A percentile compares a stretch with the other conserved stretches of the same genome.
Conservation (phyloP, 2,888 invertebrate genomes). For the Poecilus cupreus region DNA sequence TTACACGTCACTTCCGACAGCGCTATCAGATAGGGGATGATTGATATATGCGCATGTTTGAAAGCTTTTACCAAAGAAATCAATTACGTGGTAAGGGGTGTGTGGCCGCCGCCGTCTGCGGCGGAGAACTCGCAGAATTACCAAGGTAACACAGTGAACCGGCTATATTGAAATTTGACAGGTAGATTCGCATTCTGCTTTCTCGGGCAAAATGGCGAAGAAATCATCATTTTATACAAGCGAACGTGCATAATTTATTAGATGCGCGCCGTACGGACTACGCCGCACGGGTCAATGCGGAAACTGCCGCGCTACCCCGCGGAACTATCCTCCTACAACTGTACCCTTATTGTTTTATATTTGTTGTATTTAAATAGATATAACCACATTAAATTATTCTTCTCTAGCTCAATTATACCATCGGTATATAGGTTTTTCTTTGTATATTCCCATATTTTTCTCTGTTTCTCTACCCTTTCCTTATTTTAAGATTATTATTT, state of each 20-base stretch:
- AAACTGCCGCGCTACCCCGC: too few species aligned
- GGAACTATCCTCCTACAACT: too few species aligned
- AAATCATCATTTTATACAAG: constrained; percentile 47
- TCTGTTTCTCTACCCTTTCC: too few species aligned
- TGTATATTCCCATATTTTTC: too few species aligned
- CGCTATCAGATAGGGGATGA: constrained; percentile 57
- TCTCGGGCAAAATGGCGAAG: constrained; percentile 22
- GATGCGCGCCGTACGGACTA: too few species aligned
- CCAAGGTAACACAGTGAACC: constrained; percentile 5
- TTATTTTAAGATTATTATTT: too few species aligned
- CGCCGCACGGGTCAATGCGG: too few species aligned
- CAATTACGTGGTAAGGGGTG: constrained; percentile 49
- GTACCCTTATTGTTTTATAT: too few species aligned
- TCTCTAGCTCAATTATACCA: too few species aligned
- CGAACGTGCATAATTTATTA: constrained; percentile 45
- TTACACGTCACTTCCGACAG: constrained; percentile 58
- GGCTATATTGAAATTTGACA: constrained; percentile 51
- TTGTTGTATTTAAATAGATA: too few species aligned
- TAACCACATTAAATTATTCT: too few species aligned
- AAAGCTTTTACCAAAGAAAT: constrained; percentile 59
- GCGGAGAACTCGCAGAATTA: constrained; percentile 33
- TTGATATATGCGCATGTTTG: constrained; percentile 59
- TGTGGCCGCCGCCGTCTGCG: not conserved
- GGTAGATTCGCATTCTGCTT: constrained; percentile 36
- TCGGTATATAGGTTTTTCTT: too few species aligned